A percentile compares a stretch with the other conserved stretches of the same genome.
phyloP scores from a whole-genome alignment of 2,113 vertebrate species.

The Globicephala melas region DNA sequence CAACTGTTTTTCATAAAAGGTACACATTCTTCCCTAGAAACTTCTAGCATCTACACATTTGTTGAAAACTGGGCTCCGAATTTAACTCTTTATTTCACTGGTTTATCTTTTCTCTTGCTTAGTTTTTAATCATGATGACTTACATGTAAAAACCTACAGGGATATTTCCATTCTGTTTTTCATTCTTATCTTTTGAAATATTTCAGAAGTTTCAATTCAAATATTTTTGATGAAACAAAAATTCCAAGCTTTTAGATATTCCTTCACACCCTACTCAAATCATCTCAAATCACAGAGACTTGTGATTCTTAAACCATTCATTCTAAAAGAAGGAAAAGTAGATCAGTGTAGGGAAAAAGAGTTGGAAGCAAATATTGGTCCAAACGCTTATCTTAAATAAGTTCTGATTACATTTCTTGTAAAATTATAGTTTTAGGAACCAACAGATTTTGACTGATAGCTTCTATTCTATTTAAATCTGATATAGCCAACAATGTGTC shows the following conservation, averaged over 20 bases:
- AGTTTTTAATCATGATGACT: neutral
- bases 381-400: neutral
- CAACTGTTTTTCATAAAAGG: neutral
- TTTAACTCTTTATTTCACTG: neutral
- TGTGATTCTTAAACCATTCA: neutral
- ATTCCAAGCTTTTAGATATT: neutral
- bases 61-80: neutral
- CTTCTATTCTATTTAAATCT: constrained; percentile 29
- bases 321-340: neutral
- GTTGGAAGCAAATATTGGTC: neutral
- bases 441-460: neutral
- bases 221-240: constrained; percentile 16
- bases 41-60: neutral
- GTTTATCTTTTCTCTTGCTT: neutral
- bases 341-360: neutral
- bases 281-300: neutral
- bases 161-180: neutral
- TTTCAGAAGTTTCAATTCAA: neutral
- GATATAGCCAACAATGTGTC: neutral
- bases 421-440: constrained; percentile 13
- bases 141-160: neutral
- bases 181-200: neutral
- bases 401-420: neutral
- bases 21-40: neutral
- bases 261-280: neutral